Evolutionary conservation across 2,113 vertebrate genomes (phyloP), one percentile per base, ranked within the genome.

Genomic region (Rostratula benghalensis): DNA sequence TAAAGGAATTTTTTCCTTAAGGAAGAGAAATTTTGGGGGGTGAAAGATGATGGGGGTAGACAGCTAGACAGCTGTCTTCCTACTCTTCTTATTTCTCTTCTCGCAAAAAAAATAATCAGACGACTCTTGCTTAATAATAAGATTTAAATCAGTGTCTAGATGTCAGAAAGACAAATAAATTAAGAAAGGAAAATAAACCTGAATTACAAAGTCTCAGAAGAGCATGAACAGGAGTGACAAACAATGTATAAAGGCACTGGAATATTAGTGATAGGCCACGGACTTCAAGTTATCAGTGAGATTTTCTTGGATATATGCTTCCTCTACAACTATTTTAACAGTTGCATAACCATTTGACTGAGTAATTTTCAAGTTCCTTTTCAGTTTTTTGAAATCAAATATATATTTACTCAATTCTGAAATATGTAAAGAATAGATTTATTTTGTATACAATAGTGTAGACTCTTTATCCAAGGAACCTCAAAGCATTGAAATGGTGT

Each of bases 31-130:
- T 20, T 21, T 30, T 10, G 7, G 11, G 9, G 7, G 14, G 21
- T 2, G 7, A 11, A 2, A 2, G 2, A 4, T 2, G 10, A 14
- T 45, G 5, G 21, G 48, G 16, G 15, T 28, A 30, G 27, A 41
- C 25, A 50, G 16, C 3, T 79, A n/a, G n/a, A n/a, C n/a, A n/a
- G n/a, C n/a, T n/a, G 12, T 56, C 54, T 33, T 83, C 17, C 53
- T 59, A 54, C 21, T 71, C 9, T 64, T 45, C 17, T 80, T 57
- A 33, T 61, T 86, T 56, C 13, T 12, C 11, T 45, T 48, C 24
- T 41, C 7, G 37, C 20, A 5, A 54, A 80, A 81, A 78, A 39
- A 41, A 13, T 27, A 51, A 50, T 3, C 16, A 15, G 5, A 27
- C 11, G 31, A 31, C 21, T 78, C 4, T 75, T 71, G 78, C 23